These are phyloP conservation scores for Neocloeon triangulifer DNA, from an alignment of 1,140 invertebrate genomes.

Conservation along the genomic window DNA sequence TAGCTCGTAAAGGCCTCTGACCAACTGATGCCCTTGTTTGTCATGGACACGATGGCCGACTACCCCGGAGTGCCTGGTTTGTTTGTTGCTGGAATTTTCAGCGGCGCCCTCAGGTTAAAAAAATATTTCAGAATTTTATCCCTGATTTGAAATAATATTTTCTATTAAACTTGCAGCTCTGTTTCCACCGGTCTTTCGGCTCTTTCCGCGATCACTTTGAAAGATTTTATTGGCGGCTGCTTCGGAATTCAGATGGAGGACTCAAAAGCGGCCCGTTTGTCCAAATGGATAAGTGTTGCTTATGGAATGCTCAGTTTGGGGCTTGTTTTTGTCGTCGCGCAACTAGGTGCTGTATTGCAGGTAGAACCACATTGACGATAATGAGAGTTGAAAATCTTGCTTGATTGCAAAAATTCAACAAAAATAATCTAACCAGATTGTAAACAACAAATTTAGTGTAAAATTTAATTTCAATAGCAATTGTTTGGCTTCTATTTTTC, in stretches of 20 bases:
- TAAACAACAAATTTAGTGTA: too few relatives aligned
- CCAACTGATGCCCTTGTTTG: conserved; percentile 45
- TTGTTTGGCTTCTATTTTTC: too few relatives aligned
- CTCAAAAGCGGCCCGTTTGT: conserved; percentile 35
- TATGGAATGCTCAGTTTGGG: conserved; percentile 37
- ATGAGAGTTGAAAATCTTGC: too few relatives aligned
- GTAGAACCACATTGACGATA: too few relatives aligned
- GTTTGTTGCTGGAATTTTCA: conserved; percentile 53
- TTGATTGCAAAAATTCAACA: conserved; percentile 7
- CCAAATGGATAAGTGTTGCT: conserved; percentile 33
- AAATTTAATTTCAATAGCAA: too few relatives aligned
- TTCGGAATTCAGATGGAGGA: conserved; percentile 43
- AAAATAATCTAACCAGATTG: conserved; percentile 4
- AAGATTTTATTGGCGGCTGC: conserved; percentile 56
- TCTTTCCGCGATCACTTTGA: conserved; percentile 66
- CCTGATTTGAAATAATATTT: too few relatives aligned
- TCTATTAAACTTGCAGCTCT: conserved; percentile 42
- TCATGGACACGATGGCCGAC: conserved; percentile 34
- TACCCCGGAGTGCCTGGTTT: conserved; percentile 52
- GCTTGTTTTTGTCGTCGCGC: conserved; percentile 57
- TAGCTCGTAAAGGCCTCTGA: conserved; percentile 33
- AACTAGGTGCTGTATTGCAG: conserved; percentile 57
- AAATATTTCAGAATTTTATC: conserved; percentile 3
- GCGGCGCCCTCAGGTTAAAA: conserved; percentile 34
- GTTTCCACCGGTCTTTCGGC: conserved; percentile 82